A percentile compares a stretch with the other conserved stretches of the same genome.
Conservation (phyloP, 2,888 invertebrate species). For the Hypselothyrea guttata region DNA sequence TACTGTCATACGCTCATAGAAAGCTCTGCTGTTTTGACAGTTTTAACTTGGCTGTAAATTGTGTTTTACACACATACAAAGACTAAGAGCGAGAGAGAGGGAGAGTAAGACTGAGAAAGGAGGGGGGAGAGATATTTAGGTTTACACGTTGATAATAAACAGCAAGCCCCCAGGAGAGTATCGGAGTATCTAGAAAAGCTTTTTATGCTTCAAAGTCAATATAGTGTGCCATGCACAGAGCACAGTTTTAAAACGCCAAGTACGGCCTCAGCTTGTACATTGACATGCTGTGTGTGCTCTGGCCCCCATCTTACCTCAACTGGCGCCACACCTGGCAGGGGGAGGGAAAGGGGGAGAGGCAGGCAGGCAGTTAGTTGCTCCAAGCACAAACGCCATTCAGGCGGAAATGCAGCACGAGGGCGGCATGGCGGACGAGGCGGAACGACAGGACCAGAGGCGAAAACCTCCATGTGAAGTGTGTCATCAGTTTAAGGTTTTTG, state of each 20-base stretch:
- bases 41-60: conserved; percentile 1
- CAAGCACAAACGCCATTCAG: conserved; percentile 70
- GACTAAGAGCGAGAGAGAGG: too few relatives aligned
- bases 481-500: conserved; percentile 77
- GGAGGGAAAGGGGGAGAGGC: conserved; percentile 25
- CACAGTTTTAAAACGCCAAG: conserved; percentile 72
- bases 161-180: conserved; percentile 52
- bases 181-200: conserved; percentile 70
- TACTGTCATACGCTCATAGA: too few relatives aligned
- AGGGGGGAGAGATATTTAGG: conserved; percentile 13
- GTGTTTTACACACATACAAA: not conserved
- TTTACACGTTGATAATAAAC: conserved; percentile 56
- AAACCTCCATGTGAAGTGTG: conserved; percentile 74
- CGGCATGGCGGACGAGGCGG: conserved; percentile 4
- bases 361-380: conserved; percentile 61
- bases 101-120: too few relatives aligned
- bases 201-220: conserved; percentile 77
- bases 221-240: conserved; percentile 67
- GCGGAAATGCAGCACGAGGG: conserved; percentile 73
- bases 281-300: conserved; percentile 37
- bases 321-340: not conserved
- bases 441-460: conserved; percentile 54
- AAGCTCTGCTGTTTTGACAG: not conserved
- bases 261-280: conserved; percentile 35
- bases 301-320: not conserved